Evolutionary conservation across 1,140 invertebrate species (phyloP).

Genomic region (Tetramorium simillimum): DNA sequence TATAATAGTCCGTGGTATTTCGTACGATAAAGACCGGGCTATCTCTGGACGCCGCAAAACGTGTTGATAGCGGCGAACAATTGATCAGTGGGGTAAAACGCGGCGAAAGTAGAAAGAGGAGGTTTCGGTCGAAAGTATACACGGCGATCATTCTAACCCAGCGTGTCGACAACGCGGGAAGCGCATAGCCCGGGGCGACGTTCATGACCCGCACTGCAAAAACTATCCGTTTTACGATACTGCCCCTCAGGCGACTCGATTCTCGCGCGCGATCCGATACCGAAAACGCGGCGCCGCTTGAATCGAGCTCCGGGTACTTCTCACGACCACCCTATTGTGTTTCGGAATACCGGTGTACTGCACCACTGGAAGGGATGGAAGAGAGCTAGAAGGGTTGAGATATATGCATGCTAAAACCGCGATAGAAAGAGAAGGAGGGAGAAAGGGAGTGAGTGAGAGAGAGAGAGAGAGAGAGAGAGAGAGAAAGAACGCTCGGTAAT

Average conservation of each 20-base stretch:
- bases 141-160: conserved; percentile 35
- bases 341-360: not conserved
- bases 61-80: conserved; percentile 32
- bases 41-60: not conserved
- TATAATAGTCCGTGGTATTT: not conserved
- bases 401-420: conserved; percentile 29
- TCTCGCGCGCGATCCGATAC: conserved; percentile 59
- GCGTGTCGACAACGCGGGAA: conserved; percentile 49
- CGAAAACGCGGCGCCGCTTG: conserved; percentile 59
- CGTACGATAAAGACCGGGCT: conserved; percentile 4
- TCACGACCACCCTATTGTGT: conserved; percentile 36
- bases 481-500: conserved; percentile 46
- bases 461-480: conserved; percentile 4
- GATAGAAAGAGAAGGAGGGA: not conserved
- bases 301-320: conserved; percentile 52
- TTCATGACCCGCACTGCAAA: conserved; percentile 60
- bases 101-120: conserved; percentile 22
- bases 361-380: conserved; percentile 6
- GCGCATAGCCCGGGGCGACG: conserved; percentile 50
- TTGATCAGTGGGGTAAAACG: conserved; percentile 23
- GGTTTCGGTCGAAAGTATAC: conserved; percentile 35
- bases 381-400: conserved; percentile 45
- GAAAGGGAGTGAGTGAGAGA: not conserved
- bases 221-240: conserved; percentile 67
- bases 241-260: conserved; percentile 62